Conservation (phyloP, 2,113 vertebrate species). For the Saccopteryx leptura region DNA sequence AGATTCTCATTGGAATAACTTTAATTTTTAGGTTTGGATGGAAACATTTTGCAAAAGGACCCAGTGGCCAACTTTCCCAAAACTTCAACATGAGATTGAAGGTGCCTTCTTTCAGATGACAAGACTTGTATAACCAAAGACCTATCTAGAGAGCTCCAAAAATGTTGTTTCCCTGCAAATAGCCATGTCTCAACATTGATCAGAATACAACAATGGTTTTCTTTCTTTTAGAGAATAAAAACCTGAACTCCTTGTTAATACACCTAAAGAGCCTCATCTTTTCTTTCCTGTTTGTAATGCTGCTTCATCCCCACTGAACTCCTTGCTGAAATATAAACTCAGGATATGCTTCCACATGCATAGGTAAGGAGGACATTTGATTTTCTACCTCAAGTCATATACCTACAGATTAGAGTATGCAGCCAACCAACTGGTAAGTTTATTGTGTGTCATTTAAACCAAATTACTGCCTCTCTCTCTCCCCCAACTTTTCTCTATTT, state of each 20-base stretch:
- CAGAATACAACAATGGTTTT: background rate
- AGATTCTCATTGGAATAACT: slow-evolving; percentile 37
- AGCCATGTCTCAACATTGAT: background rate
- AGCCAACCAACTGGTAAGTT: background rate
- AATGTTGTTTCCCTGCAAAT: background rate
- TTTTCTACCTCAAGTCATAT: slow-evolving; percentile 7
- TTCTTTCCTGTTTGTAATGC: background rate
- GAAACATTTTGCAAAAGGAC: slow-evolving; percentile 49
- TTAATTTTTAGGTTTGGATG: slow-evolving; percentile 3
- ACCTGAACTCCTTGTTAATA: background rate
- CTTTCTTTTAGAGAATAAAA: background rate
- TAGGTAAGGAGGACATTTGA: background rate
- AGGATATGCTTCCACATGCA: background rate
- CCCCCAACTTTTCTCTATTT: background rate
- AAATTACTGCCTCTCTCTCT: background rate
- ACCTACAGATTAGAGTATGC: background rate
- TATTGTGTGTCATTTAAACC: background rate
- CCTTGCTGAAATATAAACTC: background rate
- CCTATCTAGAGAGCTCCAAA: background rate
- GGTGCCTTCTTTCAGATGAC: background rate
- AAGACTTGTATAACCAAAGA: background rate
- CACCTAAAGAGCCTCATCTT: background rate
- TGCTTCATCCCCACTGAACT: background rate
- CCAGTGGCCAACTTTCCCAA: background rate
- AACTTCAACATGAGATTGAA: background rate